Conservation (phyloP, 2,888 invertebrate genomes). For the Dioctria rufipes region DNA sequence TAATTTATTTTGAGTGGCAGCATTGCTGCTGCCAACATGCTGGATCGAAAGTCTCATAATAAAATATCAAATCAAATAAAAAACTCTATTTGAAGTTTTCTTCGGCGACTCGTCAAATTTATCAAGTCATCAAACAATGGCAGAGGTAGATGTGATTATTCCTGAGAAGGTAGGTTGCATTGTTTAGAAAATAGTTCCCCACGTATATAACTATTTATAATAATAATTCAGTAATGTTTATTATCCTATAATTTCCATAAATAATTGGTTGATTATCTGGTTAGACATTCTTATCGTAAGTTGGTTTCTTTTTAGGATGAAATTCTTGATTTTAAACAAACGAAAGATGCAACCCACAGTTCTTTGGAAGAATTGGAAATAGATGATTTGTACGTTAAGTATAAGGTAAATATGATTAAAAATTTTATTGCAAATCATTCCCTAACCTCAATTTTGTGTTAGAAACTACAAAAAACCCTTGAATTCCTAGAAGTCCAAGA, state of each 20-base stretch:
- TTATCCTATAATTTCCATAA: too few species aligned
- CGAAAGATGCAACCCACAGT: constrained; percentile 78
- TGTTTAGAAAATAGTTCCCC: background rate
- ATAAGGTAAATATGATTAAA: constrained; percentile 78
- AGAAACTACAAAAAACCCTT: constrained; percentile 96
- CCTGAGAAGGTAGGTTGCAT: constrained; percentile 82
- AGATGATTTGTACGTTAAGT: constrained; percentile 96
- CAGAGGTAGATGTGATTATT: constrained; percentile 85
- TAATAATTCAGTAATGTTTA: too few species aligned
- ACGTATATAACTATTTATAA: background rate
- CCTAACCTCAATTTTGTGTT: constrained; percentile 55
- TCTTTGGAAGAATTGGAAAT: constrained; percentile 86
- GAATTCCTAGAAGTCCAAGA: constrained; percentile 99
- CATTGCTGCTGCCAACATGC: too few species aligned
- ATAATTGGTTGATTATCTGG: too few species aligned
- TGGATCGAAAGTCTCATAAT: too few species aligned
- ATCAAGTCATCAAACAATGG: constrained; percentile 74
- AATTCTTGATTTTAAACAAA: constrained; percentile 77
- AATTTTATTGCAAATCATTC: constrained; percentile 7
- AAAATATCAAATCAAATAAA: background rate
- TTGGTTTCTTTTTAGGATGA: constrained; percentile 75
- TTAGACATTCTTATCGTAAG: too few species aligned
- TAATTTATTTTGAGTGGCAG: too few species aligned
- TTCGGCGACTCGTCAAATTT: constrained; percentile 34
- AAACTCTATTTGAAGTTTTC: constrained; percentile 11